Evolutionary conservation across 2,797 vertebrate genomes (phyloP).

Genomic region (Falco concolor): DNA sequence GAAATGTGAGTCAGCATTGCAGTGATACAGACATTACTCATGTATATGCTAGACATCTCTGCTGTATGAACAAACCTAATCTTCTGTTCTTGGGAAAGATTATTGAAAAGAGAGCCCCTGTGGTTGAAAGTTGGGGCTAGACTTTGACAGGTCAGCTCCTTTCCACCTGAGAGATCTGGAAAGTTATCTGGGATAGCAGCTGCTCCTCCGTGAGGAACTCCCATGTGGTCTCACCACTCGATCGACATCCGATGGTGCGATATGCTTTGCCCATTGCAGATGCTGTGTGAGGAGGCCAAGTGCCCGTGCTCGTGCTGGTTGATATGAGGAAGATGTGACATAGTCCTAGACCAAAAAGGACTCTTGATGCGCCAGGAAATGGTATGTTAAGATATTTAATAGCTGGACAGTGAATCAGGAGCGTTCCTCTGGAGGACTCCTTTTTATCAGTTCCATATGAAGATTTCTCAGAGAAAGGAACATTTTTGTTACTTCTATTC

Average conservation of each 20-base stretch:
- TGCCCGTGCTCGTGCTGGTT: neutral
- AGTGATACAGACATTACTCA: neutral
- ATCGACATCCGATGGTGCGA: accelerated
- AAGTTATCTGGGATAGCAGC: neutral
- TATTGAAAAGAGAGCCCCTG: conserved; percentile 31
- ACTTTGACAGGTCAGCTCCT: neutral
- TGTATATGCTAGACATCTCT: neutral
- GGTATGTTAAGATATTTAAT: neutral
- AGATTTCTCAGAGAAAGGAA: neutral
- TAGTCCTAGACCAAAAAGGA: neutral
- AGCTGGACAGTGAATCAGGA: neutral
- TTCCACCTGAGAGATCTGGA: neutral
- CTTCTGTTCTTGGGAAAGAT: neutral
- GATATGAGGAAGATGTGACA: neutral
- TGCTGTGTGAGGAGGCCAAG: neutral
- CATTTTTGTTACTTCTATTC: neutral
- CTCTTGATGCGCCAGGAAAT: neutral
- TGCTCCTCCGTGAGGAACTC: neutral
- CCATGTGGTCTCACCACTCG: neutral
- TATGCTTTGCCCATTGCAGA: neutral
- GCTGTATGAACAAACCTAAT: neutral
- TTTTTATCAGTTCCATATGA: neutral
- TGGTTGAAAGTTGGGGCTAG: neutral
- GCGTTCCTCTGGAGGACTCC: neutral
- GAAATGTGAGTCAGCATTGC: conserved; percentile 1